Evolutionary conservation across 2,797 vertebrate genomes (phyloP), one percentile per base, ranked within the genome.

Genomic region (Pantherophis vulpinus): DNA sequence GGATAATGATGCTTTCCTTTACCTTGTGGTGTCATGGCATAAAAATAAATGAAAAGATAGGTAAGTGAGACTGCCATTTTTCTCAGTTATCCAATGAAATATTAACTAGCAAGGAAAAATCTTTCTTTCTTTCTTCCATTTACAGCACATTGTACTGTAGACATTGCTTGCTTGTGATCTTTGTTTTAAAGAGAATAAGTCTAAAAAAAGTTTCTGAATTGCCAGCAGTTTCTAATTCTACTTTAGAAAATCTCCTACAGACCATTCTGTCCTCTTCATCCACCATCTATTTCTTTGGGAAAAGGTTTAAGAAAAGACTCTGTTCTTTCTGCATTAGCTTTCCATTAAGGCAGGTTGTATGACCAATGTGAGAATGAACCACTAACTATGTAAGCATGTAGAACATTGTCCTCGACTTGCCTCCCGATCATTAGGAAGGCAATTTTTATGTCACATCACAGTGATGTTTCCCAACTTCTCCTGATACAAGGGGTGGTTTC

Each of bases 201-300:
- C 60, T 93, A 93, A 92, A 94, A 54, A 7, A 18, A 2, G 9
- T 91, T 87, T 29, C 11, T 94, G 6, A 96, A 92, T 93, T 92
- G 86, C 20, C 89, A 8, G 54, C 54, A 86, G 87, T 92, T 74
- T 42, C 63, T 55, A 79, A 16, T 90, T 27, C 56, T 32, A 29
- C 91, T 66, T 55, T 25, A 91, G 27, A 51, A 23, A 51, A 63
- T n/a, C 14, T 51, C 42, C 74, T 60, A 4, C 51, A 83, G 3
- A 42, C 20, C 27, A 47, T 27, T 47, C 6, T 20, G n/a, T 14
- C 47, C 18, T 5, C 1, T 56, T 4, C 23, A 16, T 32, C 32
- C 20, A 32, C 18, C 88, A 54, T 54, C 29, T 16, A 90, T 11
- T 18, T 60, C 58, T 7, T 66, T 61, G 16, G 27, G 42, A n/a